A percentile compares a stretch with the other conserved stretches of the same genome.
phyloP scores from a whole-genome alignment of 2,888 invertebrate species.

The Conus canariensis region DNA sequence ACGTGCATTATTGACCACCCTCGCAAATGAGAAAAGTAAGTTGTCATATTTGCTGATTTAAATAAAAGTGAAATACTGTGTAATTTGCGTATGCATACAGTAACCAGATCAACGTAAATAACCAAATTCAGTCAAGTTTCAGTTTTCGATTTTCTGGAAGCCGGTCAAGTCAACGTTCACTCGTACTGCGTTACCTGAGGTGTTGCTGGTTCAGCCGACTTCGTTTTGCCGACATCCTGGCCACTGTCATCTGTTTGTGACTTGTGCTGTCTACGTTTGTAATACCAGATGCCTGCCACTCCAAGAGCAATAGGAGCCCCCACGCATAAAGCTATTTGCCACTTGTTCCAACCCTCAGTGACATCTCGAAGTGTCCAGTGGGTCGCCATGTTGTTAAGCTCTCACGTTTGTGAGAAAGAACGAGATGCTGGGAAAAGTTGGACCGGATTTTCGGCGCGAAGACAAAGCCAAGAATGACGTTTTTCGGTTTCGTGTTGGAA shows the following conservation, averaged over 20 bases:
- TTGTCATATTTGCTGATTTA: too few species aligned
- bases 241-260: conserved; percentile 21
- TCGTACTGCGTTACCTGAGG: conserved; percentile 14
- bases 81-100: too few species aligned
- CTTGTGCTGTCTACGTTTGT: conserved; percentile 72
- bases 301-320: conserved; percentile 91
- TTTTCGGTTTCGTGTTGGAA: not conserved
- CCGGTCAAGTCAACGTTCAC: not conserved
- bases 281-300: conserved; percentile 87
- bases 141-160: conserved; percentile 4
- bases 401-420: conserved; percentile 40
- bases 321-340: conserved; percentile 91
- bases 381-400: conserved; percentile 53
- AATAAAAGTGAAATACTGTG: too few species aligned
- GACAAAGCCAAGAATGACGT: not conserved
- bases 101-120: too few species aligned
- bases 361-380: conserved; percentile 52
- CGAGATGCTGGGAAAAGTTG: conserved; percentile 28
- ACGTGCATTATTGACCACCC: too few species aligned
- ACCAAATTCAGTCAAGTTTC: conserved; percentile 11
- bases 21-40: too few species aligned
- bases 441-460: not conserved
- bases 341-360: conserved; percentile 81
- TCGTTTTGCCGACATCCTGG: not conserved
- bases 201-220: conserved; percentile 9